Evolutionary conservation across 1,140 invertebrate genomes (phyloP), one percentile per base, ranked within the genome.

Genomic region (Meloidogyne exigua): DNA sequence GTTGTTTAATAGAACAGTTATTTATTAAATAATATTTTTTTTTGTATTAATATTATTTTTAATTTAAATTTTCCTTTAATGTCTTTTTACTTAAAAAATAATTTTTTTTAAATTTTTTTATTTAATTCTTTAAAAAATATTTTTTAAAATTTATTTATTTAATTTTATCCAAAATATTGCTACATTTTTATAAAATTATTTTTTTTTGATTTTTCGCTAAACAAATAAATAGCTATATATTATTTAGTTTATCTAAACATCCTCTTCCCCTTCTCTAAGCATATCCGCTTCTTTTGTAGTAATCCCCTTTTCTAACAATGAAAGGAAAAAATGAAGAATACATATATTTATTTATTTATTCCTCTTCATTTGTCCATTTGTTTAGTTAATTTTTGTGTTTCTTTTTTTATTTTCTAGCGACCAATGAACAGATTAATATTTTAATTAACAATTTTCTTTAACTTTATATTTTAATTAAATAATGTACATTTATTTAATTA

Each of bases 261-360:
- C n/a, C n/a, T 21, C n/a, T 21, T 5, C 13, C 49, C 18, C n/a
- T 49, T 18, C 44, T 49, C 49, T n/a, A 4, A 13, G 44, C 49
- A 57, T n/a, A 57, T 57, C 49, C 49, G 49, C 49, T 57, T 57
- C 18, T 57, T 57, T 57, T 57, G 49, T 57, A 57, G 49, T 57
- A 57, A 57, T 57, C 49, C 18, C 49, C 49, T 57, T 57, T n/a
- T 57, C 18, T 18, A 57, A 57, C 15, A 57, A 57, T 57, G n/a
- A n/a, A n/a, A n/a, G n/a, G n/a, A 18, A 57, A 57, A 57, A 57
- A 57, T 7, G 7, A n/a, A 0, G 28, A 32, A n/a, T 57, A n/a
- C n/a, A n/a, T n/a, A n/a, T n/a, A n/a, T n/a, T n/a, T n/a, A n/a
- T n/a, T n/a, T n/a, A 7, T n/a, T 18, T 39, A 39, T 18, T 5